These are phyloP conservation scores for Lepidochitona cinerea DNA, from an alignment of 2,888 invertebrate genomes.

Conservation along the genomic window DNA sequence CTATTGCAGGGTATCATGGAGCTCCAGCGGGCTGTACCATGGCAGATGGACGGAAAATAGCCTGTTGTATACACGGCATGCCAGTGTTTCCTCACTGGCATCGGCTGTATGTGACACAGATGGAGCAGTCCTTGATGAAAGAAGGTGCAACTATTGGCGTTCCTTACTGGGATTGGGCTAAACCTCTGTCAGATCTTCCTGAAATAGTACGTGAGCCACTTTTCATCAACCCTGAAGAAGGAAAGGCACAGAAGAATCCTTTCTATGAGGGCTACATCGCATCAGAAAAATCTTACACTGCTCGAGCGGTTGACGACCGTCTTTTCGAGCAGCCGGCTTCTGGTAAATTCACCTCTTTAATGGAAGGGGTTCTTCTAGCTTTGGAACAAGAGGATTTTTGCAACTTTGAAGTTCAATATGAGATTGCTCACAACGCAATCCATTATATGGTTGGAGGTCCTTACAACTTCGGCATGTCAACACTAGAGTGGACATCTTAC, in stretches of 20 bases:
- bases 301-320: conserved; percentile 32
- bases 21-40: conserved; percentile 29
- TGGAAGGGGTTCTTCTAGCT: conserved; percentile 10
- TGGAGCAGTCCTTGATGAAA: conserved; percentile 28
- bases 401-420: conserved; percentile 15
- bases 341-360: conserved; percentile 10
- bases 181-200: conserved; percentile 24
- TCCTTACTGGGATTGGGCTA: conserved; percentile 42
- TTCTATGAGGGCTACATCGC: conserved; percentile 32
- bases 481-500: conserved; percentile 32
- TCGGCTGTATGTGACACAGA: conserved; percentile 23
- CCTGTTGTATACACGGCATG: conserved; percentile 38
- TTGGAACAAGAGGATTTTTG: conserved; percentile 17
- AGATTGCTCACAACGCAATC: conserved; percentile 27
- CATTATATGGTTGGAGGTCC: conserved; percentile 27
- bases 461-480: conserved; percentile 27
- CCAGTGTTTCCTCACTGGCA: conserved; percentile 31
- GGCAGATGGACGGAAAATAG: conserved; percentile 16
- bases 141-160: conserved; percentile 33
- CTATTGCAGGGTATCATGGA: conserved; percentile 38
- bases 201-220: conserved; percentile 19
- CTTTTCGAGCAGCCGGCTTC: conserved; percentile 25
- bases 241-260: conserved; percentile 30
- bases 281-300: conserved; percentile 22
- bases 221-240: conserved; percentile 26